phyloP scores from a whole-genome alignment of 2,888 invertebrate species.

The Saturnia pavonia region DNA sequence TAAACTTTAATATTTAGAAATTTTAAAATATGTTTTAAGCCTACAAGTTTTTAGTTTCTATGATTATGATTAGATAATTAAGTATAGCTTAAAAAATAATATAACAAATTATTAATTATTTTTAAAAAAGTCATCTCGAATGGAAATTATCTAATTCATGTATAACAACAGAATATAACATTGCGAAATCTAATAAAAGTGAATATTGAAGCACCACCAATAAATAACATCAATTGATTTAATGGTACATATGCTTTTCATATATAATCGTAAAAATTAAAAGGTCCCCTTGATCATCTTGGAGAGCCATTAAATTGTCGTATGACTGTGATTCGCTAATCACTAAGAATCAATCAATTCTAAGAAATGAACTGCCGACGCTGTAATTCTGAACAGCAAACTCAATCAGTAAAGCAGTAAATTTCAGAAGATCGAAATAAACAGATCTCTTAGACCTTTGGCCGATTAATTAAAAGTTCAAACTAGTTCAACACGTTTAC shows the following conservation, averaged over 20 bases:
- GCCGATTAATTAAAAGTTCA: slow-evolving; percentile 25
- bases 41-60: too few species aligned
- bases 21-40: too few species aligned
- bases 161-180: too few species aligned
- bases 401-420: slow-evolving; percentile 22
- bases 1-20: too few species aligned
- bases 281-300: neutral
- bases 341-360: neutral
- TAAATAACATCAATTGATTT: neutral
- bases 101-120: too few species aligned
- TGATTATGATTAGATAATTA: too few species aligned
- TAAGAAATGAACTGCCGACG: neutral
- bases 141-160: too few species aligned
- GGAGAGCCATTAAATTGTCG: neutral
- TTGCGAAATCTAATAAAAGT: too few species aligned
- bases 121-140: too few species aligned
- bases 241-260: neutral
- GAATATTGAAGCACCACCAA: too few species aligned
- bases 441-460: slow-evolving; percentile 24
- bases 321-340: neutral
- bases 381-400: slow-evolving; percentile 16
- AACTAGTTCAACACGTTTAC: neutral
- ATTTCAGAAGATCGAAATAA: slow-evolving; percentile 19
- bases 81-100: too few species aligned
- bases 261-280: neutral